phyloP scores from a whole-genome alignment of 92 coral and sea anemone species.

The Epizoanthus illoricatus region DNA sequence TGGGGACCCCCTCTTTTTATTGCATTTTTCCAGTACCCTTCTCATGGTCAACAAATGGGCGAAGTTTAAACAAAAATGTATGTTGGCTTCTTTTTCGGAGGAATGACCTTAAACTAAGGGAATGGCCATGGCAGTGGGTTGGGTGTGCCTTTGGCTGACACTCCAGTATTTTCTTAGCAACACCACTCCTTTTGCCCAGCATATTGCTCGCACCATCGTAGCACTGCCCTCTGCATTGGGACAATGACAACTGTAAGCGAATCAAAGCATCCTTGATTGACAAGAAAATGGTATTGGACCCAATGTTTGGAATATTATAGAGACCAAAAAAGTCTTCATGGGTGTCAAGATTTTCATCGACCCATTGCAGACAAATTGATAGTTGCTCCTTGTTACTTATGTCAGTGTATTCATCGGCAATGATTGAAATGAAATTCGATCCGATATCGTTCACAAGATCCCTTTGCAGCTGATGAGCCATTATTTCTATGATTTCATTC shows the following conservation, averaged over 20 bases:
- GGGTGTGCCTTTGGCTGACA: no score
- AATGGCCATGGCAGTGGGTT: no score
- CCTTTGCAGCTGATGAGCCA: conserved; percentile 49
- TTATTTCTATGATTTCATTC: conserved; percentile 48
- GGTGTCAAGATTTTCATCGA: conserved; percentile 48
- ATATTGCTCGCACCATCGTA: conserved; percentile 27
- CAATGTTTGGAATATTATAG: conserved; percentile 41
- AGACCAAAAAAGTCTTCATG: conserved; percentile 53
- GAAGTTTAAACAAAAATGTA: no score
- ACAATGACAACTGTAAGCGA: conserved; percentile 41
- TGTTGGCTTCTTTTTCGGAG: no score
- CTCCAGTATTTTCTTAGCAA: conserved; percentile 41
- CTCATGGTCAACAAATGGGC: no score
- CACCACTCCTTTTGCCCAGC: conserved; percentile 31
- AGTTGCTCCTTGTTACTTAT: conserved; percentile 51
- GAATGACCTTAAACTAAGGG: no score
- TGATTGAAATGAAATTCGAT: conserved; percentile 44
- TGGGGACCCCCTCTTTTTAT: no score
- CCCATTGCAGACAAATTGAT: conserved; percentile 52
- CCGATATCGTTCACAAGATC: conserved; percentile 50
- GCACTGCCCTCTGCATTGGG: conserved; percentile 32
- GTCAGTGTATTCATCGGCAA: conserved; percentile 58
- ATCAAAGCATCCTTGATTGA: conserved; percentile 41
- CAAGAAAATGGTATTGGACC: conserved; percentile 37
- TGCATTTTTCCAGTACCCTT: no score